phyloP scores from a whole-genome alignment of 2,797 vertebrate species.

The Lophotriccus pileatus region DNA sequence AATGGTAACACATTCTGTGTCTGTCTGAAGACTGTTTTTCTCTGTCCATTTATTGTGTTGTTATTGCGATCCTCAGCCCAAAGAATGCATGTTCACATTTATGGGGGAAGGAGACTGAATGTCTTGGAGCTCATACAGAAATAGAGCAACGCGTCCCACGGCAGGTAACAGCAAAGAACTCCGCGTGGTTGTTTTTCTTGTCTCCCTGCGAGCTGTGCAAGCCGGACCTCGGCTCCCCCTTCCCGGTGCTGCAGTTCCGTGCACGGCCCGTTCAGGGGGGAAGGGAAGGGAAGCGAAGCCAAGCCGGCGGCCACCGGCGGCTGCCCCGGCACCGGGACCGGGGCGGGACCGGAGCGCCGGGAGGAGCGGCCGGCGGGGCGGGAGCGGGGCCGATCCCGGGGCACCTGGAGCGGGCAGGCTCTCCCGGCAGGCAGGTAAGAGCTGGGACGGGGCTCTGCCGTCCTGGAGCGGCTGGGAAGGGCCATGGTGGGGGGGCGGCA shows the following conservation, averaged over 20 bases:
- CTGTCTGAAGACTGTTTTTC: not conserved
- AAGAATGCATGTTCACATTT: not conserved
- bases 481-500: not conserved
- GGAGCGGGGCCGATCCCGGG: not conserved
- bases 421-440: not conserved
- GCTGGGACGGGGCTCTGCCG: not conserved
- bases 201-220: not conserved
- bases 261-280: not conserved
- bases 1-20: not conserved
- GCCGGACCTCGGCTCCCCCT: not conserved
- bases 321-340: rapidly evolving
- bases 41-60: not conserved
- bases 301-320: not conserved
- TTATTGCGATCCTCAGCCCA: not conserved
- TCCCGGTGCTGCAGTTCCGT: rapidly evolving
- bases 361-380: not conserved
- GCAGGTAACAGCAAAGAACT: not conserved
- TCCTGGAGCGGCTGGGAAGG: not conserved
- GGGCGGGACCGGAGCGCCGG: not conserved
- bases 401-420: not conserved
- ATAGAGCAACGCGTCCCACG: too few relatives aligned
- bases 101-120: not conserved
- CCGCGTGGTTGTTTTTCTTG: not conserved
- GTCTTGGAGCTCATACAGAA: not conserved
- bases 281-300: too few relatives aligned